Evolutionary conservation across 1,140 invertebrate species (phyloP).

Genomic region (Cydia pomonella): DNA sequence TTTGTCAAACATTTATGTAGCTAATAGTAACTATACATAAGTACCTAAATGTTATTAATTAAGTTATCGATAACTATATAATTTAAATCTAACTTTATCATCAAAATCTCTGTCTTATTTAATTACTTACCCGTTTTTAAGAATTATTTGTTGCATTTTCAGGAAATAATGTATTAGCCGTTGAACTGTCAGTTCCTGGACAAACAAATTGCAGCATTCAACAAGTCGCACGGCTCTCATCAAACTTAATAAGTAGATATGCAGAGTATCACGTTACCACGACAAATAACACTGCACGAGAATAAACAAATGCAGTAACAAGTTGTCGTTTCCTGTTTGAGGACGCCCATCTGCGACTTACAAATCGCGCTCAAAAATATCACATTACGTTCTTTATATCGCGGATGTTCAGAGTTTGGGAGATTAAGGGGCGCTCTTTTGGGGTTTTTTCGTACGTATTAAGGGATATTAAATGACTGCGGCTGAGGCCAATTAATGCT

Average conservation of each 20-base stretch:
- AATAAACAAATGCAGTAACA: constrained; percentile 57
- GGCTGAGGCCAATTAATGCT: constrained; percentile 72
- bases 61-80: too few relatives aligned
- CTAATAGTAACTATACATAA: too few relatives aligned
- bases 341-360: constrained; percentile 64
- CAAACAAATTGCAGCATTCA: background rate
- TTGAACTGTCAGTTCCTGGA: too few relatives aligned
- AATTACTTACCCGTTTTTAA: too few relatives aligned
- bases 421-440: constrained; percentile 65
- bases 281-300: constrained; percentile 36
- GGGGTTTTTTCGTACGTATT: constrained; percentile 55
- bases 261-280: constrained; percentile 14
- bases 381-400: constrained; percentile 61
- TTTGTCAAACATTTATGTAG: too few relatives aligned
- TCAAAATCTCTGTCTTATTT: too few relatives aligned
- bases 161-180: too few relatives aligned
- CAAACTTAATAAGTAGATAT: constrained; percentile 21
- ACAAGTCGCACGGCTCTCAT: background rate
- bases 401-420: constrained; percentile 65
- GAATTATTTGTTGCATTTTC: too few relatives aligned
- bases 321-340: constrained; percentile 71
- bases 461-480: constrained; percentile 70
- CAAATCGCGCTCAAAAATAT: constrained; percentile 74
- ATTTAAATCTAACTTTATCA: too few relatives aligned
- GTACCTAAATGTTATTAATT: too few relatives aligned